phyloP scores from a whole-genome alignment of 2,797 vertebrate species.

The Bufotes viridis region DNA sequence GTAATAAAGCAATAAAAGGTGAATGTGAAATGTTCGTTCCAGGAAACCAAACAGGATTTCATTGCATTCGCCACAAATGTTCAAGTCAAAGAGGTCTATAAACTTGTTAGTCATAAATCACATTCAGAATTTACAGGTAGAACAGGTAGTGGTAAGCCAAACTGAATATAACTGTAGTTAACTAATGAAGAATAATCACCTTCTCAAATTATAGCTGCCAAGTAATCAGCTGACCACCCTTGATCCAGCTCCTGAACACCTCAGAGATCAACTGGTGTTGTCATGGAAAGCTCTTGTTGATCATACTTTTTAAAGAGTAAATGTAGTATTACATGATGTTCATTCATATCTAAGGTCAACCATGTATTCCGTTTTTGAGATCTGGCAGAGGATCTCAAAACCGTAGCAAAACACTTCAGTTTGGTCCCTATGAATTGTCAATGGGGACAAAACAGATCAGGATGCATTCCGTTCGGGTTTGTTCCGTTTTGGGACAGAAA shows the following conservation, averaged over 20 bases:
- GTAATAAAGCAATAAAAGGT: constrained; percentile 22
- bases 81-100: background rate
- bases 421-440: too few relatives aligned
- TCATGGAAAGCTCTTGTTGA: background rate
- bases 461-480: too few relatives aligned
- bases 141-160: background rate
- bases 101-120: background rate
- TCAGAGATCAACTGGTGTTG: background rate
- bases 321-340: too few relatives aligned
- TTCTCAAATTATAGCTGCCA: background rate
- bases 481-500: too few relatives aligned
- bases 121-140: background rate
- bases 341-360: too few relatives aligned
- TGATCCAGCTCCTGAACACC: background rate
- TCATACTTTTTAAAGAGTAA: background rate
- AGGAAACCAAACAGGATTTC: background rate
- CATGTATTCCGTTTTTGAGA: too few relatives aligned
- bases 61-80: background rate
- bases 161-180: background rate
- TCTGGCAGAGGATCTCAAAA: too few relatives aligned
- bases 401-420: too few relatives aligned
- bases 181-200: background rate
- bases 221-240: background rate
- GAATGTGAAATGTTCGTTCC: background rate
- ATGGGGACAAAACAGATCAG: too few relatives aligned